Conservation (phyloP, 2,113 vertebrate genomes). For the Ciconia boyciana region DNA sequence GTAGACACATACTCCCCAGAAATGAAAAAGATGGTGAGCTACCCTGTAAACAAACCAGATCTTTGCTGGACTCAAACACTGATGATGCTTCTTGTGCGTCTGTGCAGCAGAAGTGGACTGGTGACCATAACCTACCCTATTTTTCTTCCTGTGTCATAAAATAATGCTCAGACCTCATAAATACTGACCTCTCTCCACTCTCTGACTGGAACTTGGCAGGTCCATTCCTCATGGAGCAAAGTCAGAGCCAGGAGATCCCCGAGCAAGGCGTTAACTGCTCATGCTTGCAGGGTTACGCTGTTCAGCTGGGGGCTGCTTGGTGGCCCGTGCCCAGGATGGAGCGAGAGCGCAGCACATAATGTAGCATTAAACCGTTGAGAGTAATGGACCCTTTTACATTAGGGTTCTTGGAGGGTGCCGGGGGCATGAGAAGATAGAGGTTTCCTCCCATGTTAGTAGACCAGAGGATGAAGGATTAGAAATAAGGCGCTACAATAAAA, state of each 20-base stretch:
- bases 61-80: neutral
- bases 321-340: neutral
- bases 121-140: neutral
- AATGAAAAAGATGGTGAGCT: neutral
- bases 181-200: neutral
- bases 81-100: neutral
- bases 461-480: neutral
- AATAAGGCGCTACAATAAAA: neutral
- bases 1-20: neutral
- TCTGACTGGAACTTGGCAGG: slow-evolving; percentile 1
- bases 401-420: neutral
- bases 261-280: neutral
- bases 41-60: neutral
- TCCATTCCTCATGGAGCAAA: neutral
- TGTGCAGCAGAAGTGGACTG: neutral
- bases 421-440: rapidly evolving
- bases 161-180: neutral
- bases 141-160: slow-evolving; percentile 8
- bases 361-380: neutral
- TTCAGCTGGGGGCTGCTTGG: neutral
- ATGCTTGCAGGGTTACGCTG: neutral
- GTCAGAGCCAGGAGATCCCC: neutral
- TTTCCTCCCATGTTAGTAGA: neutral
- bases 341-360: rapidly evolving
- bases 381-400: neutral